phyloP scores from a whole-genome alignment of 2,797 vertebrate genomes.

The Pagetopsis macropterus region DNA sequence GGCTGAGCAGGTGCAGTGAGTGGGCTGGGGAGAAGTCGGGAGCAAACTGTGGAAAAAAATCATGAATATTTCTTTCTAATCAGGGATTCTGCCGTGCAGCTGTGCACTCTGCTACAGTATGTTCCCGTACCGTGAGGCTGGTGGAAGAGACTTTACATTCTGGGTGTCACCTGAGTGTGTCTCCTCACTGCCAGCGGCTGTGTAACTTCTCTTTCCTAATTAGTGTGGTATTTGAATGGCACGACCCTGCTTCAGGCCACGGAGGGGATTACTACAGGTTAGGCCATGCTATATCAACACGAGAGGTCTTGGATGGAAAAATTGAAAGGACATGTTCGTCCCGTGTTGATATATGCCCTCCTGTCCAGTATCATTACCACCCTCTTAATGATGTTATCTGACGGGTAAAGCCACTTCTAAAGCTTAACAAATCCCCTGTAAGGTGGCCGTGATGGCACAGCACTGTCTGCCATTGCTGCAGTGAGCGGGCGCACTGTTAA shows the following conservation, averaged over 20 bases:
- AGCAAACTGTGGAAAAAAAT: slow-evolving; percentile 12
- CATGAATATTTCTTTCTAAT: slow-evolving; percentile 62
- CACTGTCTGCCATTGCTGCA: slow-evolving; percentile 30
- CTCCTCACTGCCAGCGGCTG: slow-evolving; percentile 34
- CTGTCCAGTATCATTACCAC: slow-evolving; percentile 52
- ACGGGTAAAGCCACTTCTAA: slow-evolving; percentile 6
- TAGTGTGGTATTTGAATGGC: slow-evolving; percentile 64
- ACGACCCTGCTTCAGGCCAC: slow-evolving; percentile 38
- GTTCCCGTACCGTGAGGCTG: slow-evolving; percentile 24
- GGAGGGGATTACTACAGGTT: slow-evolving; percentile 58
- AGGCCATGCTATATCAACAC: slow-evolving; percentile 28
- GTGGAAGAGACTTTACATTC: slow-evolving; percentile 52
- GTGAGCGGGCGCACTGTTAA: slow-evolving; percentile 57
- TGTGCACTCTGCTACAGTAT: slow-evolving; percentile 31
- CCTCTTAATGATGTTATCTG: slow-evolving; percentile 45
- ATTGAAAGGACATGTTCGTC: slow-evolving; percentile 19
- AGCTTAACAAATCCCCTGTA: slow-evolving; percentile 19
- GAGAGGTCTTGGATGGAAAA: background rate
- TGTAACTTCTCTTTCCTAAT: slow-evolving; percentile 69
- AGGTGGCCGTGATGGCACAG: slow-evolving; percentile 24
- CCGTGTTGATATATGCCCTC: slow-evolving; percentile 40
- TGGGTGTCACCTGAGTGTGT: slow-evolving; percentile 44
- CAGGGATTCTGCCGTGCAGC: slow-evolving; percentile 49
- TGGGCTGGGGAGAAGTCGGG: slow-evolving; percentile 34
- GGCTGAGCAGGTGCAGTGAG: slow-evolving; percentile 46